Base-by-base conservation (phyloP, 2,888 invertebrate genomes). In the Melieria omissa region DNA sequence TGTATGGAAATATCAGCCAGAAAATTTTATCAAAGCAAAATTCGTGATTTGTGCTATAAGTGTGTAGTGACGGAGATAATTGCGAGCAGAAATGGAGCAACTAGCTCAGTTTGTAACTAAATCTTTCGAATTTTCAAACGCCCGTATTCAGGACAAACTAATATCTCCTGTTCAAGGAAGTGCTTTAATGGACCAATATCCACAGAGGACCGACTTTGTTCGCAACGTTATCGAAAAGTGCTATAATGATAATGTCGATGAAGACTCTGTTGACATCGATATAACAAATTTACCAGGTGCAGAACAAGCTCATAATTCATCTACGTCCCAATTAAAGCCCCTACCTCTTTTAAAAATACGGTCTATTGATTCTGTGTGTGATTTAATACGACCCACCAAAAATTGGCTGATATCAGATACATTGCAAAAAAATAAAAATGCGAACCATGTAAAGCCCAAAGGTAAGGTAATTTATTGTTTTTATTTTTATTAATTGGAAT, bases 71-170 rank as follows among this genome's bases (percentile, higher is more conserved):
- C 46, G 12, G 45, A 12, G 46, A 7, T 44, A 65, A 60, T 10
- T 44, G 16, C 46, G 9, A 16, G 12, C 65, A 5, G 87, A 85
- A 87, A 95, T 95, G 95, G 95, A 95, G 89, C 94, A 95, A 89
- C 90, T 95, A 87, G 93, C 95, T 84, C 94, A 95, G 89, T 95
- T 95, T 89, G 95, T 95, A 85, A 94, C 94, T 82, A 95, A 95
- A 88, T 94, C 95, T 75, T 93, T 95, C 88, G 93, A 93, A 85
- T 91, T 90, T 78, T 88, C 88, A 78, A 79, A 76, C 73, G 79
- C 83, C 29, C 78, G 80, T 49, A 78, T 80, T n/a, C 80, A 80
- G 57, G 71, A 70, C 69, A 77, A 82, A 74, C 60, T 77, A 8
- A 16, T 16, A 29, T 29, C 29, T 14, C 47, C 66, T 9, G 14